Evolutionary conservation across 1,140 invertebrate genomes (phyloP).

Genomic region (Atta colombica): DNA sequence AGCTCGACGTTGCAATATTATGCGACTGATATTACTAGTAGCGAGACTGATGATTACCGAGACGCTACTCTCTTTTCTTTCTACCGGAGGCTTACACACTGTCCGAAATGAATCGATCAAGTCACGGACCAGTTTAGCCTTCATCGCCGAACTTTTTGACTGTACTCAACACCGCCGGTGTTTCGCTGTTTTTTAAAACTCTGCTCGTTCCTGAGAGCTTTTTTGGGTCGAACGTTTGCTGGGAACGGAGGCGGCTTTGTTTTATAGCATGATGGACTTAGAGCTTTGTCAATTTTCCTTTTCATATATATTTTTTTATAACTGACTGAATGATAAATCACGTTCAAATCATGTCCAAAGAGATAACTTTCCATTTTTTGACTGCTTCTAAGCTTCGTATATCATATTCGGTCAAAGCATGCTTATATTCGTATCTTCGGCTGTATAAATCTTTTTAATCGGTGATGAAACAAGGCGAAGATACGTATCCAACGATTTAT

Average conservation of each 20-base stretch:
- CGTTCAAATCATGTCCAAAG: slow-evolving; percentile 40
- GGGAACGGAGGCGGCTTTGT: slow-evolving; percentile 54
- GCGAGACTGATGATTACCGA: slow-evolving; percentile 66
- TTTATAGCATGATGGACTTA: slow-evolving; percentile 39
- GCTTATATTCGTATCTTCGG: slow-evolving; percentile 51
- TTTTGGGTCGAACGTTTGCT: slow-evolving; percentile 57
- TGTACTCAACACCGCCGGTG: not conserved
- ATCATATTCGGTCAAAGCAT: slow-evolving; percentile 43
- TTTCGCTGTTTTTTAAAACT: slow-evolving; percentile 16
- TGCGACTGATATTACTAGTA: slow-evolving; percentile 54
- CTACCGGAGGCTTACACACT: not conserved
- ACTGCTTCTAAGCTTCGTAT: slow-evolving; percentile 32
- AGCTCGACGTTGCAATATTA: slow-evolving; percentile 41
- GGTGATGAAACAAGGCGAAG: slow-evolving; percentile 11
- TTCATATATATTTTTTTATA: slow-evolving; percentile 7
- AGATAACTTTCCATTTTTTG: slow-evolving; percentile 16
- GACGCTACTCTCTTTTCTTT: slow-evolving; percentile 58
- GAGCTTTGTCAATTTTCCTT: slow-evolving; percentile 42
- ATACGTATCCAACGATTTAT: slow-evolving; percentile 40
- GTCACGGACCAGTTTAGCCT: slow-evolving; percentile 18
- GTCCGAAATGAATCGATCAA: slow-evolving; percentile 30
- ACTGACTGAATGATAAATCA: slow-evolving; percentile 30
- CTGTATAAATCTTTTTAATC: slow-evolving; percentile 31
- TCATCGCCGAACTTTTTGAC: slow-evolving; percentile 16
- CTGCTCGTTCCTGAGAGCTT: slow-evolving; percentile 47